Evolutionary conservation across 1,140 invertebrate species (phyloP).

Genomic region (Heliconius himera): DNA sequence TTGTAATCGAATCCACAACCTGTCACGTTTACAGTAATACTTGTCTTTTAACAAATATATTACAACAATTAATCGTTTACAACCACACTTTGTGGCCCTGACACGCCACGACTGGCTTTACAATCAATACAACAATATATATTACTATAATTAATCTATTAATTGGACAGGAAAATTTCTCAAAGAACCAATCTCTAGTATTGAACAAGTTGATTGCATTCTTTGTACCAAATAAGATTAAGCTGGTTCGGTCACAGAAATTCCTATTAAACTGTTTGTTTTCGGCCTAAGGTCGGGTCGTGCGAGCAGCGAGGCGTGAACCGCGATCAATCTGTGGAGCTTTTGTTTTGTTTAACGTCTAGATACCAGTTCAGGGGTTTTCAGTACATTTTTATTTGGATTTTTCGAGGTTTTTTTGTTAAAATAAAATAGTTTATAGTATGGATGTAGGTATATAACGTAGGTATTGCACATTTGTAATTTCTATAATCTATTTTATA

Average conservation of each 20-base stretch:
- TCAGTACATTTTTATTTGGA: neutral
- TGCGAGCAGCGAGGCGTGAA: neutral
- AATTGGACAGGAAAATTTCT: neutral
- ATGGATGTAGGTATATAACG: no score
- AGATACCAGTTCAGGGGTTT: neutral
- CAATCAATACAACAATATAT: neutral
- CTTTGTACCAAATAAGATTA: slow-evolving; percentile 4
- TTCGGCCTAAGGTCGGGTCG: neutral
- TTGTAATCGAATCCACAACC: no score
- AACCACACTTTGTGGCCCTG: no score
- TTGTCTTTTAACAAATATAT: no score
- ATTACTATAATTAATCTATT: neutral
- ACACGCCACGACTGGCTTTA: no score
- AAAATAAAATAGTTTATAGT: no score
- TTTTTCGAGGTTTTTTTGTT: no score
- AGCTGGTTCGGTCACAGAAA: slow-evolving; percentile 7
- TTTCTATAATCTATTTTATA: no score
- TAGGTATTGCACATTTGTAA: neutral
- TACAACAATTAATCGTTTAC: no score
- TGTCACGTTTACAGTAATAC: no score
- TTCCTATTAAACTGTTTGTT: slow-evolving; percentile 24
- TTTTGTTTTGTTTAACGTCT: neutral
- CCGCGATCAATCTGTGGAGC: neutral
- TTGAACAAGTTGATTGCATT: slow-evolving; percentile 7
- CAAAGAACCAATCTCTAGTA: neutral